These are phyloP conservation scores for Scaptomyza tumidula DNA, from an alignment of 2,888 invertebrate species.

Conservation along the genomic window DNA sequence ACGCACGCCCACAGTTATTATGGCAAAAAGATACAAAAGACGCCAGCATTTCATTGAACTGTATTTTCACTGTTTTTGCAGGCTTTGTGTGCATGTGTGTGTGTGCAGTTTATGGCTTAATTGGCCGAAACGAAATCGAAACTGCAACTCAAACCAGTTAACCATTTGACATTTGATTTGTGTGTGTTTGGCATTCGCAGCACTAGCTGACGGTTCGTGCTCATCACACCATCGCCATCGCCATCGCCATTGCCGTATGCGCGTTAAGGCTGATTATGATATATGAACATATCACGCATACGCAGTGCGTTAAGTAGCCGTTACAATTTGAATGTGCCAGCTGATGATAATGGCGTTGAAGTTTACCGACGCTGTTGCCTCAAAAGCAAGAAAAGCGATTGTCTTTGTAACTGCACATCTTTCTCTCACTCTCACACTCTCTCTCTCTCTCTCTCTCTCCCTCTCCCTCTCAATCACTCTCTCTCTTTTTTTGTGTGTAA, in stretches of 20 bases:
- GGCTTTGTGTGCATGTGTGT: conserved; percentile 8
- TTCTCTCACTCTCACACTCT: conserved; percentile 4
- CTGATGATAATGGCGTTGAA: conserved; percentile 31
- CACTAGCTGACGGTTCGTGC: neutral
- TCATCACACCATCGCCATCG: conserved; percentile 31
- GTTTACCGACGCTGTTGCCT: conserved; percentile 30
- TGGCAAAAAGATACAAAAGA: conserved; percentile 10
- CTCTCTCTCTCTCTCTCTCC: conserved; percentile 1
- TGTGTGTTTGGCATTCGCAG: conserved; percentile 21
- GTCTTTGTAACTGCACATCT: conserved; percentile 41
- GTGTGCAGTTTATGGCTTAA: conserved; percentile 62
- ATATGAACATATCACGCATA: conserved; percentile 65
- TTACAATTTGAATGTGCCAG: conserved; percentile 68
- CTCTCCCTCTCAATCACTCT: conserved; percentile 1
- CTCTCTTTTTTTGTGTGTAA: conserved; percentile 17
- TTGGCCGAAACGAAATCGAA: conserved; percentile 67
- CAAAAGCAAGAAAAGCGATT: conserved; percentile 42
- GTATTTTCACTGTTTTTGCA: conserved; percentile 41
- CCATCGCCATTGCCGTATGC: conserved; percentile 39
- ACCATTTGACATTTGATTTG: conserved; percentile 57
- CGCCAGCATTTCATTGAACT: conserved; percentile 68
- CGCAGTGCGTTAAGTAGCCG: conserved; percentile 63
- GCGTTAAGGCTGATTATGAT: conserved; percentile 42
- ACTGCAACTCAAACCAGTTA: conserved; percentile 42
- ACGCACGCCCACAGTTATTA: neutral